Evolutionary conservation across 1,140 invertebrate species (phyloP).

Genomic region (Eulimnadia texana): DNA sequence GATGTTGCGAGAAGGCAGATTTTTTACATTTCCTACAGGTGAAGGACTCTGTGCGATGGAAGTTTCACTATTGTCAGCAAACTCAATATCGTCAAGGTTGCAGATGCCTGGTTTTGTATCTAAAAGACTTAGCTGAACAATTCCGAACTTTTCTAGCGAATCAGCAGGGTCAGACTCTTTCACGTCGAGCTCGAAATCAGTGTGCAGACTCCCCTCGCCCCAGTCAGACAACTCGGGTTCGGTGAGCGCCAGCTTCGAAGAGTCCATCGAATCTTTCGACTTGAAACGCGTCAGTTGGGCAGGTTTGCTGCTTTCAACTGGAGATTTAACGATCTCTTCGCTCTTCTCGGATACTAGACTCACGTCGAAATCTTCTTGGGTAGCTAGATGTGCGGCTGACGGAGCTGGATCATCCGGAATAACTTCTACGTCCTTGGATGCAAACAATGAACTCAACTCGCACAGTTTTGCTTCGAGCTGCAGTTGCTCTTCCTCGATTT

Average conservation of each 20-base stretch:
- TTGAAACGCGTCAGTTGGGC: background rate
- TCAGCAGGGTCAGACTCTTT: slow-evolving; percentile 35
- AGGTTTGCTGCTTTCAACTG: background rate
- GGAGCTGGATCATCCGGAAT: background rate
- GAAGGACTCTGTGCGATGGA: slow-evolving; percentile 22
- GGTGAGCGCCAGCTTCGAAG: slow-evolving; percentile 37
- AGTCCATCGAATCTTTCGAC: slow-evolving; percentile 12
- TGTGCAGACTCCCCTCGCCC: slow-evolving; percentile 54
- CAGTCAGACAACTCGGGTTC: slow-evolving; percentile 74
- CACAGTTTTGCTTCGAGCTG: background rate
- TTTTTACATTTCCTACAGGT: background rate
- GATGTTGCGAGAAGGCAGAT: no score
- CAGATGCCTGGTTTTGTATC: no score
- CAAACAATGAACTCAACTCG: background rate
- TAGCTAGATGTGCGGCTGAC: background rate
- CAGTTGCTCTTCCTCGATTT: background rate
- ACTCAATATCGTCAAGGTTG: slow-evolving; percentile 45
- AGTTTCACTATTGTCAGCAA: slow-evolving; percentile 41
- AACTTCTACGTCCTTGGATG: background rate
- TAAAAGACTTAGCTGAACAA: no score
- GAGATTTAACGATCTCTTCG: background rate
- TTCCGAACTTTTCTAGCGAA: slow-evolving; percentile 22
- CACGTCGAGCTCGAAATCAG: slow-evolving; percentile 42
- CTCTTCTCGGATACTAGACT: background rate
- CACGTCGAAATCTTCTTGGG: slow-evolving; percentile 13